These are phyloP conservation scores for Alouatta palliata DNA, from an alignment of 2,113 vertebrate genomes.

Conservation along the genomic window DNA sequence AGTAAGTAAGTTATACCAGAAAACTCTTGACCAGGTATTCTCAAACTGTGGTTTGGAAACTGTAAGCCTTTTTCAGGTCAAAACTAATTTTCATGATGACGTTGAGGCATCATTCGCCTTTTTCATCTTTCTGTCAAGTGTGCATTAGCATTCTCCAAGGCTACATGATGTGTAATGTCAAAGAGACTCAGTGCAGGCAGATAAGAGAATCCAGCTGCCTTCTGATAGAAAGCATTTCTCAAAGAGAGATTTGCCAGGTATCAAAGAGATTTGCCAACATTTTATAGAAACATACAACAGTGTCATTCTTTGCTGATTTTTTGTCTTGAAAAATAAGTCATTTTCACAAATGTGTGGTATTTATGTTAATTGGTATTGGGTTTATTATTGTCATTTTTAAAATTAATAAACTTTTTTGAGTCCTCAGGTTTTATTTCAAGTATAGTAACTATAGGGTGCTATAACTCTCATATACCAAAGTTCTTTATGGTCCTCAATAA, in stretches of 20 bases:
- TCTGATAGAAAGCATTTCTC: neutral
- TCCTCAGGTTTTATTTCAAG: neutral
- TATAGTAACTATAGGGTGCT: neutral
- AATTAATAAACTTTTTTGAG: neutral
- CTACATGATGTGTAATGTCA: neutral
- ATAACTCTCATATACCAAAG: neutral
- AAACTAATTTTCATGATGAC: neutral
- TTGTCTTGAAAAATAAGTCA: neutral
- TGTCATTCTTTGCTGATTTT: neutral
- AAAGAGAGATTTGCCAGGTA: neutral
- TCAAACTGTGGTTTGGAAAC: neutral
- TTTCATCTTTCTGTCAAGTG: neutral
- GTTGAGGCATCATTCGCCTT: neutral
- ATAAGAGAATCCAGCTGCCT: neutral
- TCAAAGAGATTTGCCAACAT: neutral
- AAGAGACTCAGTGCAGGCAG: neutral
- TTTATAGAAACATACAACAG: neutral
- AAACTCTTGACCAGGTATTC: neutral
- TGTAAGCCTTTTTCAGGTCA: neutral
- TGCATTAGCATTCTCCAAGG: neutral
- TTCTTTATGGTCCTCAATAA: neutral
- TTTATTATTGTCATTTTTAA: neutral
- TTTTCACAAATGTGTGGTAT: neutral
- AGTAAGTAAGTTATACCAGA: neutral
- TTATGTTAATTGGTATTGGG: neutral